phyloP scores from a whole-genome alignment of 2,888 invertebrate species.

The Pantelozetes paolii region DNA sequence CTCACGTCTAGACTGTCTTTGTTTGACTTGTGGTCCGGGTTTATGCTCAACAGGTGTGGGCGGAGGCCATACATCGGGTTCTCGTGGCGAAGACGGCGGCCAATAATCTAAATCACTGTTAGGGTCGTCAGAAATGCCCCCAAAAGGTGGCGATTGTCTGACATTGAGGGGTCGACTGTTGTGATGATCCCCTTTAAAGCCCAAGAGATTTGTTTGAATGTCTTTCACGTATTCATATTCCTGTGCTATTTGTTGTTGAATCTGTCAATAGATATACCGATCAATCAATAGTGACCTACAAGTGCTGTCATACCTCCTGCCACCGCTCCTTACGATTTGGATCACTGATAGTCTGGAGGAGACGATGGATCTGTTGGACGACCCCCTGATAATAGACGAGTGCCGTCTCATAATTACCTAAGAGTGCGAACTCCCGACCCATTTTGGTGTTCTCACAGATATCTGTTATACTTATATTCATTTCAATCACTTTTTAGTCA shows the following conservation, averaged over 20 bases:
- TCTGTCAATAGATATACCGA: slow-evolving; percentile 57
- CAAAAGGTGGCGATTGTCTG: slow-evolving; percentile 32
- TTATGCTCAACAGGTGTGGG: slow-evolving; percentile 73
- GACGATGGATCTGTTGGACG: slow-evolving; percentile 80
- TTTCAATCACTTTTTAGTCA: not conserved
- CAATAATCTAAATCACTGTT: slow-evolving; percentile 74
- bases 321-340: slow-evolving; percentile 77
- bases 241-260: slow-evolving; percentile 78
- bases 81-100: slow-evolving; percentile 59
- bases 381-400: slow-evolving; percentile 89
- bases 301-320: slow-evolving; percentile 66
- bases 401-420: slow-evolving; percentile 92
- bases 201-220: slow-evolving; percentile 68
- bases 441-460: slow-evolving; percentile 91
- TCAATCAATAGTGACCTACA: not conserved
- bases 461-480: slow-evolving; percentile 55
- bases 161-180: slow-evolving; percentile 44
- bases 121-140: slow-evolving; percentile 59
- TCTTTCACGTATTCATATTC: slow-evolving; percentile 88
- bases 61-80: slow-evolving; percentile 77
- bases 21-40: slow-evolving; percentile 48
- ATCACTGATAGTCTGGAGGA: slow-evolving; percentile 73
- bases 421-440: slow-evolving; percentile 88
- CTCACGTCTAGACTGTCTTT: slow-evolving; percentile 18
- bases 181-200: slow-evolving; percentile 64